Conservation (phyloP, 2,888 invertebrate species). For the Ichneumon xanthorius region DNA sequence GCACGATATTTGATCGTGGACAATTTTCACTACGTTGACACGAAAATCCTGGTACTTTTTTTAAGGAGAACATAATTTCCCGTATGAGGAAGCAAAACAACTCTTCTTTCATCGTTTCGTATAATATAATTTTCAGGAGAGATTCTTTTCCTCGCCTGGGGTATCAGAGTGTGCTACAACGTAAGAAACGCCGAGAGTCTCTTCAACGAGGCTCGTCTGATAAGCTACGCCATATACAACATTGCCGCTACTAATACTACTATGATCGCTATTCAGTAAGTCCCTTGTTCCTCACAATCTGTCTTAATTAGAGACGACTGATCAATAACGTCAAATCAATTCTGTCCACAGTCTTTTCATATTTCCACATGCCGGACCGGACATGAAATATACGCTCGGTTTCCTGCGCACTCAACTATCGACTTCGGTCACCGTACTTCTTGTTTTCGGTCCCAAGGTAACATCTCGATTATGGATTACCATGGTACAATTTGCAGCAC, state of each 20-base stretch:
- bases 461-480: constrained; percentile 69
- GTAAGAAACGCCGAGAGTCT: constrained; percentile 96
- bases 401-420: constrained; percentile 97
- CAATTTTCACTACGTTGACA: too few relatives aligned
- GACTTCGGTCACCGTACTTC: constrained; percentile 93
- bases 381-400: constrained; percentile 96
- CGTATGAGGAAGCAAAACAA: too few relatives aligned
- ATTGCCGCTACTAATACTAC: constrained; percentile 96
- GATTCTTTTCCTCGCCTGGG: constrained; percentile 92
- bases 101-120: not conserved
- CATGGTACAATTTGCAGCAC: not conserved
- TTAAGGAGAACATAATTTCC: too few relatives aligned
- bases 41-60: too few relatives aligned
- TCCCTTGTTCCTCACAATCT: constrained; percentile 77
- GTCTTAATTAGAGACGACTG: not conserved
- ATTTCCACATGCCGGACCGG: constrained; percentile 94
- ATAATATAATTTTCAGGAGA: constrained; percentile 86
- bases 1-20: too few relatives aligned
- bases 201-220: constrained; percentile 96
- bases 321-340: not conserved
- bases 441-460: constrained; percentile 95
- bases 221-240: constrained; percentile 97
- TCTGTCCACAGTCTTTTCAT: constrained; percentile 90
- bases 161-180: constrained; percentile 93
- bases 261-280: constrained; percentile 97